phyloP scores from a whole-genome alignment of 2,888 invertebrate species.

The Dynastes tityus region DNA sequence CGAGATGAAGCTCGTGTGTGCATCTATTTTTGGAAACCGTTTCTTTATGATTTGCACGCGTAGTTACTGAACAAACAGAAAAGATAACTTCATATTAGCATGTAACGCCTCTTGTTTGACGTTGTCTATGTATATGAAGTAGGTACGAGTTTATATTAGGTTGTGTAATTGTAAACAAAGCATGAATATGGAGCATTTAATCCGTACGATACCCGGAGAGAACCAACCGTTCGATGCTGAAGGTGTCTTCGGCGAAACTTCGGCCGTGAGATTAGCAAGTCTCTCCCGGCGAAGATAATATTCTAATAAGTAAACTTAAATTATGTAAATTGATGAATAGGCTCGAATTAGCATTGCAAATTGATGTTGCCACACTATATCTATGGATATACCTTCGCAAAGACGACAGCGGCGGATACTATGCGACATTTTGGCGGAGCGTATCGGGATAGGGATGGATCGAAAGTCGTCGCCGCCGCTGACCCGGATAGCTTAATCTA shows the following conservation, averaged over 20 bases:
- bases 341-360: slow-evolving; percentile 41
- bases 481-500: slow-evolving; percentile 26
- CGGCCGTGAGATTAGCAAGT: slow-evolving; percentile 26
- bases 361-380: slow-evolving; percentile 26
- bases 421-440: background rate
- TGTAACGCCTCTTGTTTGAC: too few relatives aligned
- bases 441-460: background rate
- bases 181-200: slow-evolving; percentile 36
- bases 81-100: too few relatives aligned
- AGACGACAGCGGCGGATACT: background rate
- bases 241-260: slow-evolving; percentile 32
- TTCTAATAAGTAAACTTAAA: slow-evolving; percentile 46
- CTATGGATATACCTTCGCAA: slow-evolving; percentile 9
- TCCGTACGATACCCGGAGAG: slow-evolving; percentile 16
- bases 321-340: slow-evolving; percentile 40
- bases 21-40: too few relatives aligned
- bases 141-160: background rate
- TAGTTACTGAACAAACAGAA: too few relatives aligned
- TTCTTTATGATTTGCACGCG: too few relatives aligned
- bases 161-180: slow-evolving; percentile 18
- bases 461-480: slow-evolving; percentile 13
- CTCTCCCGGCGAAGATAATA: slow-evolving; percentile 35
- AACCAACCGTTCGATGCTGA: slow-evolving; percentile 3
- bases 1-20: too few relatives aligned
- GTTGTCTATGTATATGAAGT: too few relatives aligned